Base-by-base conservation (phyloP, 2,113 vertebrate species). In the Telmatochromis bifrenatus region DNA sequence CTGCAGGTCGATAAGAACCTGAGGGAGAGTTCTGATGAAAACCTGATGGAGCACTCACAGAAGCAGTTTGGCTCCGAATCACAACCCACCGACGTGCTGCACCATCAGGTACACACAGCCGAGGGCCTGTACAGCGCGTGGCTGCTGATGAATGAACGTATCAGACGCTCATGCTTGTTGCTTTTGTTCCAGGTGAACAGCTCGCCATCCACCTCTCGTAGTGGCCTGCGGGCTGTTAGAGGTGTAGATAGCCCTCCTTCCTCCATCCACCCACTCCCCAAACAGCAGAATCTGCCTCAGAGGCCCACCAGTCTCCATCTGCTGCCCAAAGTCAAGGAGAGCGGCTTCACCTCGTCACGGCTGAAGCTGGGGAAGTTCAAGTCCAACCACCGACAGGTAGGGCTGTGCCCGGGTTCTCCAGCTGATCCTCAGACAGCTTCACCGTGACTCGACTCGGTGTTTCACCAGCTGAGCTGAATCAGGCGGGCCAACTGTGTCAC, bases 11-110 rank as follows among this genome's bases (percentile, higher is more conserved):
- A 98, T 90, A 99, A 98, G 94, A 99, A 99, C 92, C 94, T 99
- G 89, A 99, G 97, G 87, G 97, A 99, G 92, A 98, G 97, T 89
- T 99, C 98, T 23, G 98, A 99, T 87, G 98, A 99, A 91, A 98
- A 98, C 93, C 94, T 99, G 88, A 98, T 98, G 98, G 98, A 99
- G 86, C 97, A 98, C 90, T 99, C 98, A 6, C 97, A 98, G 87
- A 99, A 99, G 87, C 98, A 97, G 92, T 99, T 99, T 58, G 97
- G 97, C 0, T 98, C 97, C 35, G 97, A 98, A 97, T 96, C 96
- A 0, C 94, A 96, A 23, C 97, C 96, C 62, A 96, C 95, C 85
- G 97, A 94, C 89, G 93, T 98, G 89, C 96, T 98, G 60, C 97
- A 97, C 90, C 97, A 97, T 0, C 95, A 98, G 79, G 97, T 97